Conservation (phyloP, 2,113 vertebrate genomes). For the Cryptomyrus ogoouensis region DNA sequence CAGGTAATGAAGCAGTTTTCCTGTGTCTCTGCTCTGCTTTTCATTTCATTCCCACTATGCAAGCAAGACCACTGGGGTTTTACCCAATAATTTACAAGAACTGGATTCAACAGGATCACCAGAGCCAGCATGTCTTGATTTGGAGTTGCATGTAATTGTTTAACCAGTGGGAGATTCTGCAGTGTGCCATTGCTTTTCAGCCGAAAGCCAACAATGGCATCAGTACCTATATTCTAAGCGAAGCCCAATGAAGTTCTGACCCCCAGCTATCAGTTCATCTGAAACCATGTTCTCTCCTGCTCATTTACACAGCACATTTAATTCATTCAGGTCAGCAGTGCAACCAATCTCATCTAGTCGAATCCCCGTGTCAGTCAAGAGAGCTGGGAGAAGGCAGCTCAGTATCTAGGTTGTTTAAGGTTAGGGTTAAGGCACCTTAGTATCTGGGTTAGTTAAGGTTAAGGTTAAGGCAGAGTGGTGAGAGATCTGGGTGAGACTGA, state of each 20-base stretch:
- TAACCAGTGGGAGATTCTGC: not conserved
- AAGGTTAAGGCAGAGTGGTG: not conserved
- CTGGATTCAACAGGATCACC: not conserved
- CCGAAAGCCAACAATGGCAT: not conserved
- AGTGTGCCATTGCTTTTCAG: not conserved
- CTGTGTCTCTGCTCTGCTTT: not conserved
- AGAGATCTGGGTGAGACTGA: not conserved
- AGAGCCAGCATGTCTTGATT: not conserved
- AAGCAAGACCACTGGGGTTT: not conserved
- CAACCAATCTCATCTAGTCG: conserved; percentile 40
- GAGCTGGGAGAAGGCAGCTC: conserved; percentile 42
- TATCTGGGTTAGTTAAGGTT: not conserved
- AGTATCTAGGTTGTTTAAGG: conserved; percentile 59
- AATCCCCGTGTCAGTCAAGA: conserved; percentile 44
- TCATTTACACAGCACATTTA: conserved; percentile 38
- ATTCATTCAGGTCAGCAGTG: conserved; percentile 51
- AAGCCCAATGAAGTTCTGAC: not conserved
- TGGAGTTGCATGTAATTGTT: not conserved
- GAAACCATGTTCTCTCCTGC: conserved; percentile 26
- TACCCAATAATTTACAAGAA: not conserved
- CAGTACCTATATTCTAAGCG: not conserved
- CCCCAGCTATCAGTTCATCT: not conserved
- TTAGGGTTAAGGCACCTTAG: not conserved
- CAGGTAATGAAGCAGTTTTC: not conserved
- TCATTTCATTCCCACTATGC: not conserved